Evolutionary conservation across 2,113 vertebrate genomes (phyloP).

Genomic region (Mastomys coucha): DNA sequence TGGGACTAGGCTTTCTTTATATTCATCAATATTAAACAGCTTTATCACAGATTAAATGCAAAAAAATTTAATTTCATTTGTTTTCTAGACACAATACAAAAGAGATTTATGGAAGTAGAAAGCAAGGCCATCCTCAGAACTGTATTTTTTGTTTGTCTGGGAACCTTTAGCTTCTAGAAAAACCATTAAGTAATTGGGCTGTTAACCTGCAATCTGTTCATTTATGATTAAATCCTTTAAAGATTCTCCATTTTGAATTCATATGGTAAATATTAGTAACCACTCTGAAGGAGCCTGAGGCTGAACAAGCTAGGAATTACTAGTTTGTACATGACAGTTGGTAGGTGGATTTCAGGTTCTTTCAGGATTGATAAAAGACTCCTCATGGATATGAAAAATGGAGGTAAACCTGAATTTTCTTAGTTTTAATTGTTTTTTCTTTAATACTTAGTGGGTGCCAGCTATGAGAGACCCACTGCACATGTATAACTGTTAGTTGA

Average conservation of each 20-base stretch:
- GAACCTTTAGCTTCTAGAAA: background rate
- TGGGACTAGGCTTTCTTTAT: conserved; percentile 34
- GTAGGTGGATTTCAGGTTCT: background rate
- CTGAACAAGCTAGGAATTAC: background rate
- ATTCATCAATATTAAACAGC: background rate
- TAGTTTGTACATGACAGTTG: background rate
- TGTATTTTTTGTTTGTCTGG: background rate
- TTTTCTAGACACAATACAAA: background rate
- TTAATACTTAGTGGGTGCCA: background rate
- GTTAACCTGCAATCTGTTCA: background rate
- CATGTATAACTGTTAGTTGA: background rate
- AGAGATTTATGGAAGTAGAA: background rate
- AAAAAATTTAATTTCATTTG: background rate
- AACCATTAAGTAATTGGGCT: background rate
- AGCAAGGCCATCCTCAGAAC: background rate
- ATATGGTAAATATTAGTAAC: background rate
- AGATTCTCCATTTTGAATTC: background rate
- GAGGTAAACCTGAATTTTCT: conserved; percentile 18
- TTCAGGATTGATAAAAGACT: background rate
- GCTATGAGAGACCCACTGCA: background rate
- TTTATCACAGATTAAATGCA: conserved; percentile 8
- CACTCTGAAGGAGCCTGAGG: background rate
- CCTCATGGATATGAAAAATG: background rate
- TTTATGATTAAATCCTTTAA: conserved; percentile 11
- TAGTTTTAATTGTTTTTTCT: background rate